Evolutionary conservation across 2,888 invertebrate genomes (phyloP).

Genomic region (Taphrorychus bicolor): DNA sequence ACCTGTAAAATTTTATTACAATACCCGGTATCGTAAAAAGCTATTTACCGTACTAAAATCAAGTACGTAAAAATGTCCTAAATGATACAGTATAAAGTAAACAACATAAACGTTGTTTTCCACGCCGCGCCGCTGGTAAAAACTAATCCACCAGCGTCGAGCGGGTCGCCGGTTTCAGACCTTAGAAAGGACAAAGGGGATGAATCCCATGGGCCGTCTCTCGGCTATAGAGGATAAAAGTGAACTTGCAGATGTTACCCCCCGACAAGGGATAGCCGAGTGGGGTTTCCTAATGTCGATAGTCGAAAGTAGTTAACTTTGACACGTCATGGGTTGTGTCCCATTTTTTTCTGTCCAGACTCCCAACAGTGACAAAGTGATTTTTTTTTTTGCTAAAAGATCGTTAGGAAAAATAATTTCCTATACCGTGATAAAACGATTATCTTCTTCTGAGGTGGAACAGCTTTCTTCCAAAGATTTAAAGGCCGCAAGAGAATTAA

Average conservation of each 20-base stretch:
- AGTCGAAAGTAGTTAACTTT: conserved; percentile 11
- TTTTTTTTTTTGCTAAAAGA: not conserved
- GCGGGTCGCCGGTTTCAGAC: conserved; percentile 24
- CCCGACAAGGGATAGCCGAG: conserved; percentile 13
- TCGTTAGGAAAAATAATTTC: no score
- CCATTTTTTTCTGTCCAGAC: not conserved
- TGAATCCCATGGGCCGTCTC: conserved; percentile 31
- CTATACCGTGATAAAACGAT: no score
- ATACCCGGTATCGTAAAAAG: no score
- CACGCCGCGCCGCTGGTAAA: conserved; percentile 19
- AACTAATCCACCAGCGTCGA: conserved; percentile 25
- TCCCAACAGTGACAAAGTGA: not conserved
- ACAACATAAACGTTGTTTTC: no score
- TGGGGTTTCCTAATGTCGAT: conserved; percentile 12
- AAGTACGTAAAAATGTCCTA: not conserved
- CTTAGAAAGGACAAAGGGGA: conserved; percentile 23
- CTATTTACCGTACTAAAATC: no score
- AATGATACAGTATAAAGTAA: no score
- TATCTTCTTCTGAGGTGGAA: no score
- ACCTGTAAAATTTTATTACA: no score
- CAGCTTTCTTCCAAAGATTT: no score
- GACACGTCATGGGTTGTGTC: conserved; percentile 9
- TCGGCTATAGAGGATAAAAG: conserved; percentile 27
- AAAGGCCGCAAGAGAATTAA: no score
- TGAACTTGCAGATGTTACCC: conserved; percentile 29